Base-by-base conservation (phyloP, 2,113 vertebrate genomes). In the Atlantisia rogersi region DNA sequence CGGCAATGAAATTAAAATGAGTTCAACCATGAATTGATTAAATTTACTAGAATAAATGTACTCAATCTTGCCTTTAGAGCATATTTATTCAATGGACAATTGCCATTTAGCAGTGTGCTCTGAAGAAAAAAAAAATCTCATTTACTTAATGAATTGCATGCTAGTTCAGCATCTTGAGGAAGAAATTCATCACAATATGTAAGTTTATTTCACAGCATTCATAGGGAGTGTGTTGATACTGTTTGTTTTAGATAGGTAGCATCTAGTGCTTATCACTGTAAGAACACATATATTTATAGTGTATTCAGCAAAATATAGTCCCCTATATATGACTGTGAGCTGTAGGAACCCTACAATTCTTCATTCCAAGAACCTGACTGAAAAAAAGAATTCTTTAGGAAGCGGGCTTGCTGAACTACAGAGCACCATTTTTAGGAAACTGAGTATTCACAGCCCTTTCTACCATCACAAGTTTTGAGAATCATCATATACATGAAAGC, bases 41-140 rank as follows among this genome's bases (percentile, higher is more conserved):
- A 88, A 94, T 94, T 83, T 93, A 88, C 76, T 70, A 94, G 89
- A 95, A 95, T 82, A 95, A 95, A 88, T 80, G 59, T 86, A 90
- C 71, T 90, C 39, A 82, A 29, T 62, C 37, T 58, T 95, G 92
- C 59, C 32, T 94, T 91, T 69, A 71, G 39, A 92, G 40, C 3
- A 65, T 90, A 90, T 92, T 95, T 92, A 84, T 94, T 94, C 69
- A 96, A 56, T 94, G 73, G 84, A 95, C 94, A 94, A 94, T 93
- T 92, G 60, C 59, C 58, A 95, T 90, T 96, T 94, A 94, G 50
- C 53, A 91, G 56, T 55, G 39, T 86, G 18, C 50, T 90, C 52
- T 74, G 46, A 31, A 83, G 67, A n/a, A 73, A 79, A 82, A 40
- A 40, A 39, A 53, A 40, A 73, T 11, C 22, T 88, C 18, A 92